These are phyloP conservation scores for Panthera leo DNA, from an alignment of 2,113 vertebrate genomes.

Conservation along the genomic window DNA sequence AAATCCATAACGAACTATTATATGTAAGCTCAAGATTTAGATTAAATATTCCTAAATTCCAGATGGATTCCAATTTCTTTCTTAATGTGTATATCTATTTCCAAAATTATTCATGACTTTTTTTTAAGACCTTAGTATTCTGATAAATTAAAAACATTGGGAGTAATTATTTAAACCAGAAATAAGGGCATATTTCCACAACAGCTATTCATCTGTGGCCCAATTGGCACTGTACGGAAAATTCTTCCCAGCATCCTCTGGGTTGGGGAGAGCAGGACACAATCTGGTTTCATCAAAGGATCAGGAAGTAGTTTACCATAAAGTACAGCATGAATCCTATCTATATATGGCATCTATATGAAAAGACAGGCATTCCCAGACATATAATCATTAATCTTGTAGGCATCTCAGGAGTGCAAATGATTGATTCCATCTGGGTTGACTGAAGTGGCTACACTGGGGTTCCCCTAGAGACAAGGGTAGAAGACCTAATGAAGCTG, in stretches of 20 bases:
- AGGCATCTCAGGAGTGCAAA: not conserved
- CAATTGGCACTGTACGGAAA: not conserved
- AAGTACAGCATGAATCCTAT: not conserved
- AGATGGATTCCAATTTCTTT: constrained; percentile 48
- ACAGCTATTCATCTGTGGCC: not conserved
- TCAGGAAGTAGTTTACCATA: not conserved
- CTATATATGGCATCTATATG: not conserved
- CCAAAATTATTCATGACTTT: constrained; percentile 51
- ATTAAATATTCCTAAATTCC: constrained; percentile 55
- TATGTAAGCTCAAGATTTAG: not conserved
- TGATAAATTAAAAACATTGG: constrained; percentile 5
- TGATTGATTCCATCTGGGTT: not conserved
- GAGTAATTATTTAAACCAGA: not conserved
- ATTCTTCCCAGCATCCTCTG: not conserved
- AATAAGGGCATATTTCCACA: not conserved
- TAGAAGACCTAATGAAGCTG: not conserved
- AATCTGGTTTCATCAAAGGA: not conserved
- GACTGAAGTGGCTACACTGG: not conserved
- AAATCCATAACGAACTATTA: not conserved
- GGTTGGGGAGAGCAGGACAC: not conserved
- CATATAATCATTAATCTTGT: not conserved
- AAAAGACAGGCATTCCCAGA: not conserved
- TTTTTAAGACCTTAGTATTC: not conserved
- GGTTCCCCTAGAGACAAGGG: not conserved
- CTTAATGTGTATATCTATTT: constrained; percentile 45